Evolutionary conservation across 2,113 vertebrate genomes (phyloP), one percentile per base, ranked within the genome.

Genomic region (Sciurus niger): DNA sequence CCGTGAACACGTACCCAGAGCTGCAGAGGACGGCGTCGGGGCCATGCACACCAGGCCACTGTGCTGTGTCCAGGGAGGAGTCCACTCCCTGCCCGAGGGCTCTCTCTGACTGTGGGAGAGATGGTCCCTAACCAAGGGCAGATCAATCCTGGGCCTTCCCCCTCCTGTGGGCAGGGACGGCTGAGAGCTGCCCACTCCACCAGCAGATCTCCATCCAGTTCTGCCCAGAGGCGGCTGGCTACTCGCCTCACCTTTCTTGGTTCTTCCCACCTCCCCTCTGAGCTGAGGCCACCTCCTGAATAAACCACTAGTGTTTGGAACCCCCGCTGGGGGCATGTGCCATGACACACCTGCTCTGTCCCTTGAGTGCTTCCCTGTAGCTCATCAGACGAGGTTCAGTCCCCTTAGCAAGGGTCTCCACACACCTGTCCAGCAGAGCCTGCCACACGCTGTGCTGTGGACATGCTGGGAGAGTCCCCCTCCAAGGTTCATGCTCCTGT

Each of bases 361-460:
- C 37, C 53, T 18, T 2, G 53, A 3, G 0, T 0, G 16, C 28
- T 40, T 93, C 67, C 51, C 68, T 28, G 24, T 24, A 24, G 55
- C 72, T 10, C 0, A 3, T 48, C 25, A 30, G 1, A 1, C n/a
- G 25, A 43, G 68, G 14, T 5, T 8, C 2, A 5, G 4, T 11
- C 48, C 40, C 73, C n/a, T 10, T 18, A 43, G 30, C 2, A 0
- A 79, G 65, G 22, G 9, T 53, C 51, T 91, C 30, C 63, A 46
- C 22, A 77, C 16, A 10, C 18, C 46, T 10, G 2, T 34, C 25
- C 32, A 1, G 46, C 20, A 43, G 7, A 0, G 0, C 25, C 24
- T 1, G 6, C 65, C 25, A 7, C 24, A 0, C 6, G 0, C 58
- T 1, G 2, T 0, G n/a, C 78, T 82, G 37, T 18, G 48, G 13